Conservation (phyloP, 2,888 invertebrate species). For the Dasysyrphus tricinctus region DNA sequence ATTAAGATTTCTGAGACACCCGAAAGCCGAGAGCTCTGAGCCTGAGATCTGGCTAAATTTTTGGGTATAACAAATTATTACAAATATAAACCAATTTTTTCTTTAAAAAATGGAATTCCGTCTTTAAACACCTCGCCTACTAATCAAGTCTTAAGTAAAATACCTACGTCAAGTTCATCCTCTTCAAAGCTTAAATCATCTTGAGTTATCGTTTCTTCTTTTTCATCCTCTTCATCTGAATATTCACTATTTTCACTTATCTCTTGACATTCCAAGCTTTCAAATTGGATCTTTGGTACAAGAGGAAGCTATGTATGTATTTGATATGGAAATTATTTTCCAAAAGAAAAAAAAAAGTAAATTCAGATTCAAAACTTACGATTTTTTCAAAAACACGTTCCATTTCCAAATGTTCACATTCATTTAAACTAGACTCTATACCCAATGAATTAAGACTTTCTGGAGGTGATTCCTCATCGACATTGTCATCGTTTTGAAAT, state of each 20-base stretch:
- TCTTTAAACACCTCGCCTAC: not conserved
- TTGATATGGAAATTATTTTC: not conserved
- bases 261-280: not conserved
- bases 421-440: conserved; percentile 35
- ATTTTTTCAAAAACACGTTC: conserved; percentile 29
- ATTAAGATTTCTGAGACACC: too few relatives aligned
- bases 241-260: conserved; percentile 32
- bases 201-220: not conserved
- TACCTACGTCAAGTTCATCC: conserved; percentile 10
- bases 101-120: not conserved
- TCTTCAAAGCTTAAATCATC: not conserved
- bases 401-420: conserved; percentile 49
- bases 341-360: not conserved
- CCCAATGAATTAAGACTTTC: conserved; percentile 30
- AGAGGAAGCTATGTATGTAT: conserved; percentile 22
- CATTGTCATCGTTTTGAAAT: not conserved
- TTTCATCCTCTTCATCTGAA: conserved; percentile 3
- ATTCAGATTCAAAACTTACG: conserved; percentile 33
- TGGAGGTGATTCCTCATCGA: not conserved
- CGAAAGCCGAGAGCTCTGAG: too few relatives aligned
- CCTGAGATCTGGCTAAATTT: too few relatives aligned
- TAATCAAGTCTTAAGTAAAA: not conserved
- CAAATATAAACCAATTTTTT: too few relatives aligned
- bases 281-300: conserved; percentile 24
- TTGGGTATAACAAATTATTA: too few relatives aligned